Percentiles rank a stretch among this genome's conserved stretches.
Conservation (phyloP, 2,888 invertebrate genomes). For the Zhuqinia jingwanae region DNA sequence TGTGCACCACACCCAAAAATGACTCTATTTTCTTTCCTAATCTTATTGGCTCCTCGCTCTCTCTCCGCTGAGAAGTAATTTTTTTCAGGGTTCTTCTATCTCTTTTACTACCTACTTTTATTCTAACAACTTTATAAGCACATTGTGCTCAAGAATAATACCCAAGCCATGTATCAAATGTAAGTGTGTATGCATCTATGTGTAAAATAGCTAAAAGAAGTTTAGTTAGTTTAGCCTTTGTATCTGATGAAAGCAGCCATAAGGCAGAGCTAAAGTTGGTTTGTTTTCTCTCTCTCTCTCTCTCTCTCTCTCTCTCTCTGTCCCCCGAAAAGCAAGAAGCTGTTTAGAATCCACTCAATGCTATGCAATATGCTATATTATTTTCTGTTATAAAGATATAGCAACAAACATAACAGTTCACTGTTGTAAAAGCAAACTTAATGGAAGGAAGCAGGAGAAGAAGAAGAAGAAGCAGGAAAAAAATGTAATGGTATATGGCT, state of each 20-base stretch:
- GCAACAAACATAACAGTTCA: too few species aligned
- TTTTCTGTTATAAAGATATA: too few species aligned
- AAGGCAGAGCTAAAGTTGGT: conserved; percentile 36
- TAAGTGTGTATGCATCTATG: not conserved
- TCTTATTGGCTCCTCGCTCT: conserved; percentile 76
- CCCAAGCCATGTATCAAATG: too few species aligned
- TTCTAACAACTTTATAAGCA: conserved; percentile 45
- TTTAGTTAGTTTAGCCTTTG: conserved; percentile 31
- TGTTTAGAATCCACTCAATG: conserved; percentile 36
- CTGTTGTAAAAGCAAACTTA: too few species aligned
- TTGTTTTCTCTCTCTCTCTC: not conserved
- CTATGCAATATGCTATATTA: not conserved
- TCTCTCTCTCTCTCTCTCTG: not conserved
- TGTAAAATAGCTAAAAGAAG: conserved; percentile 35
- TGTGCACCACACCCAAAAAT: conserved; percentile 79
- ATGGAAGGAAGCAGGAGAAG: too few species aligned
- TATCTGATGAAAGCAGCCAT: conserved; percentile 16
- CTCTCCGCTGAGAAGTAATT: conserved; percentile 75
- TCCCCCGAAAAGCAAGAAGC: conserved; percentile 24
- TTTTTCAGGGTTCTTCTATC: conserved; percentile 69
- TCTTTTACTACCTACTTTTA: conserved; percentile 60
- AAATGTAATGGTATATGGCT: not conserved
- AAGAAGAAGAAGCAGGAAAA: too few species aligned
- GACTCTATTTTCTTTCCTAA: conserved; percentile 79
- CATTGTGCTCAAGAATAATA: not conserved